Evolutionary conservation across 2,797 vertebrate genomes (phyloP).

Genomic region (Ptychadena robeensis): DNA sequence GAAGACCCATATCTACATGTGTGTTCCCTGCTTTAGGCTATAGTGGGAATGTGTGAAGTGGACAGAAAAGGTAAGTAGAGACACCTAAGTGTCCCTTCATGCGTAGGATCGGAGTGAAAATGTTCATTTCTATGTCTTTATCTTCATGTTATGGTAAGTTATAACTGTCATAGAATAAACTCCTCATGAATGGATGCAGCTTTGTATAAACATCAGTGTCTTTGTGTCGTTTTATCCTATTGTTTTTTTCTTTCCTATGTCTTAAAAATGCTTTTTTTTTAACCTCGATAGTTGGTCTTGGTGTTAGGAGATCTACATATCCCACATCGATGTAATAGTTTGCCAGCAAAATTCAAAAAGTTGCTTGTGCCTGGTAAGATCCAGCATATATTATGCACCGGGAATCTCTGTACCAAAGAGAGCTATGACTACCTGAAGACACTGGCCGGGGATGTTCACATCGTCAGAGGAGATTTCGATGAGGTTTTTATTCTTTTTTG

Average conservation of each 20-base stretch:
- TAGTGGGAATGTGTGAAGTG: too few relatives aligned
- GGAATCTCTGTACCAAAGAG: conserved; percentile 99
- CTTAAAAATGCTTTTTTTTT: neutral
- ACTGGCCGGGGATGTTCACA: conserved; percentile 95
- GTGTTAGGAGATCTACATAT: conserved; percentile 98
- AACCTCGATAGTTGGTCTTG: conserved; percentile 85
- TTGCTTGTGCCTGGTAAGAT: conserved; percentile 97
- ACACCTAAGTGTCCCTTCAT: too few relatives aligned
- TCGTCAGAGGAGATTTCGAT: conserved; percentile 97
- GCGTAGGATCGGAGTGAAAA: too few relatives aligned
- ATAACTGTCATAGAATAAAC: neutral
- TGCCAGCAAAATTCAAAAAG: conserved; percentile 98
- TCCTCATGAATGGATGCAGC: neutral
- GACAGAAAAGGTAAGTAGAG: neutral
- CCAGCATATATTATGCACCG: conserved; percentile 97
- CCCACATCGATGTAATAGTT: conserved; percentile 96
- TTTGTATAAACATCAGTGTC: neutral
- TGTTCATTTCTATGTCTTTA: neutral
- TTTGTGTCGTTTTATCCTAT: neutral
- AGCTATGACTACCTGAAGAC: conserved; percentile 99
- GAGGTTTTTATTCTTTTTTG: conserved; percentile 76
- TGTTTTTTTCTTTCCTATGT: neutral
- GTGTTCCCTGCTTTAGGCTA: too few relatives aligned
- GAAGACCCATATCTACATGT: too few relatives aligned
- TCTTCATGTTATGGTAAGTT: neutral